A percentile compares a stretch with the other conserved stretches of the same genome.
Conservation (phyloP, 2,113 vertebrate genomes). For the Trogon melanurus region DNA sequence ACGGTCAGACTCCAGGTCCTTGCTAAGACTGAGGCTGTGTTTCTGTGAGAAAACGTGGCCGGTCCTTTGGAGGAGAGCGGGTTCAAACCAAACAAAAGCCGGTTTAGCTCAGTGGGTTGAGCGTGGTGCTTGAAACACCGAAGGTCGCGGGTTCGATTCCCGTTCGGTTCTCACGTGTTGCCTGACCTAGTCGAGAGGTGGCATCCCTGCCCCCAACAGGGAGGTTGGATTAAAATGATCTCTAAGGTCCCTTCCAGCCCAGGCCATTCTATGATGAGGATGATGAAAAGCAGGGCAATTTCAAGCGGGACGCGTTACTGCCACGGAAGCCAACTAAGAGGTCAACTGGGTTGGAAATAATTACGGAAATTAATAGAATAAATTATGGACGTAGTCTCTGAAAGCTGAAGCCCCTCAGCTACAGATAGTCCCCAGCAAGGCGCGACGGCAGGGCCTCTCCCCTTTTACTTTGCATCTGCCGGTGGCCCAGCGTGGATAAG, state of each 20-base stretch:
- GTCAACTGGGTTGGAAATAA: background rate
- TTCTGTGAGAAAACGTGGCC: background rate
- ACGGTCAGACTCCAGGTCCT: background rate
- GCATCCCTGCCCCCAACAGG: no score
- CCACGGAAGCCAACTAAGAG: no score
- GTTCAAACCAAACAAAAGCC: background rate
- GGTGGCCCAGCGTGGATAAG: background rate
- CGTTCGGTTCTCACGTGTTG: no score
- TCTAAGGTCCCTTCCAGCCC: no score
- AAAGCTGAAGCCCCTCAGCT: background rate
- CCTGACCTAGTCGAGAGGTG: no score
- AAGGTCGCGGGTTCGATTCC: no score
- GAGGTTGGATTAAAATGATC: no score
- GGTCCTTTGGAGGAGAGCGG: background rate
- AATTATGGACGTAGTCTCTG: background rate
- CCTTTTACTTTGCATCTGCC: background rate
- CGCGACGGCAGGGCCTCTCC: background rate
- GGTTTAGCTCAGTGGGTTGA: no score
- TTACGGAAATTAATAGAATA: background rate
- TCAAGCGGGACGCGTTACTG: background rate
- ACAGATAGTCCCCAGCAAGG: rapidly evolving
- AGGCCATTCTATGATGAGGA: no score
- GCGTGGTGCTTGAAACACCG: no score
- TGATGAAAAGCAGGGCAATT: background rate
- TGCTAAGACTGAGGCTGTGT: background rate